These are phyloP conservation scores for Geococcyx californianus DNA, from an alignment of 2,113 vertebrate genomes.

Conservation along the genomic window DNA sequence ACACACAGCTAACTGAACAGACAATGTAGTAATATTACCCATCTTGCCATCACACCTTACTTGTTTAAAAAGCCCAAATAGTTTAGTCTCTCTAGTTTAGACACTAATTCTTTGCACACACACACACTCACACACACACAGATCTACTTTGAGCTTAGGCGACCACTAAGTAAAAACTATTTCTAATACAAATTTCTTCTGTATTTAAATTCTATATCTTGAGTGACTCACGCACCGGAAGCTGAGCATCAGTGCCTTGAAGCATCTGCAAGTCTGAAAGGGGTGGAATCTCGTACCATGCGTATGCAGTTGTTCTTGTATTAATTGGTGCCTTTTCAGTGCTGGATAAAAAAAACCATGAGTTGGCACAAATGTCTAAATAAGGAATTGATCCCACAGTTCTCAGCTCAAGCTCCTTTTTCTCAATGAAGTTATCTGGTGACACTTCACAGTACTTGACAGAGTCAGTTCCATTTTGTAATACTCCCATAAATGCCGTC, in stretches of 20 bases:
- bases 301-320: neutral
- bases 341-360: neutral
- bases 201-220: neutral
- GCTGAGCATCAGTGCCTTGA: neutral
- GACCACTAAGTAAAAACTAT: neutral
- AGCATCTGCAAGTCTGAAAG: neutral
- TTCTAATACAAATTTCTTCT: neutral
- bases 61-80: neutral
- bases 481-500: neutral
- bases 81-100: neutral
- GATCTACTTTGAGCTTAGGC: neutral
- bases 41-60: neutral
- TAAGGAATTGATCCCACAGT: neutral
- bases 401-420: neutral
- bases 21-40: neutral
- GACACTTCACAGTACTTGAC: neutral
- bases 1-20: neutral
- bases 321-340: neutral
- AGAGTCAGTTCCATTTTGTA: neutral
- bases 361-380: neutral
- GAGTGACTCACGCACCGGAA: neutral
- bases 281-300: neutral
- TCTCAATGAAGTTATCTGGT: neutral
- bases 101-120: neutral
- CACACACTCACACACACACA: neutral